These are phyloP conservation scores for Anthrax anthrax DNA, from an alignment of 2,888 invertebrate genomes.

Conservation along the genomic window DNA sequence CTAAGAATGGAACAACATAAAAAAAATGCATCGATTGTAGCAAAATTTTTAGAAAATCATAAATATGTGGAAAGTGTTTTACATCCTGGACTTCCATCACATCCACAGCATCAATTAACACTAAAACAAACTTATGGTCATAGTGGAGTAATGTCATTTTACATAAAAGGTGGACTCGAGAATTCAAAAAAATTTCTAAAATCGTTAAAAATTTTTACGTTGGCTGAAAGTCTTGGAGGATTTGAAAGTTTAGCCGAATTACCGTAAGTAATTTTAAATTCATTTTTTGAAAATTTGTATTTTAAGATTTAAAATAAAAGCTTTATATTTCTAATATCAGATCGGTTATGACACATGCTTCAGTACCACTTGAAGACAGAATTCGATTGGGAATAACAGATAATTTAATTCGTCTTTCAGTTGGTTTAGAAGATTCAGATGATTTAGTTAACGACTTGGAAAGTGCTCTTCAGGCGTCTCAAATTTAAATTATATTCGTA, in stretches of 20 bases:
- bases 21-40: constrained; percentile 61
- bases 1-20: constrained; percentile 84
- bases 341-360: constrained; percentile 89
- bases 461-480: constrained; percentile 50
- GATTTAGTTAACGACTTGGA: constrained; percentile 77
- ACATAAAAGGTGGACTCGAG: constrained; percentile 59
- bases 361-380: constrained; percentile 64
- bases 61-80: constrained; percentile 63
- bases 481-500: neutral
- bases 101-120: constrained; percentile 71
- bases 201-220: constrained; percentile 60
- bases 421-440: constrained; percentile 75
- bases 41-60: constrained; percentile 67
- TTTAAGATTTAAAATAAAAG: too few relatives aligned
- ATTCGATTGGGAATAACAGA: constrained; percentile 65
- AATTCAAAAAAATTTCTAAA: constrained; percentile 61
- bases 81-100: constrained; percentile 74
- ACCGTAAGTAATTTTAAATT: constrained; percentile 50
- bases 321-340: too few relatives aligned
- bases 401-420: constrained; percentile 70
- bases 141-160: constrained; percentile 86
- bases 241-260: constrained; percentile 89
- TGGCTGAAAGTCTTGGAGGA: constrained; percentile 92
- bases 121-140: constrained; percentile 71
- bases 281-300: too few relatives aligned